Conservation (phyloP, 2,797 vertebrate genomes). For the Sebastes oblongus region DNA sequence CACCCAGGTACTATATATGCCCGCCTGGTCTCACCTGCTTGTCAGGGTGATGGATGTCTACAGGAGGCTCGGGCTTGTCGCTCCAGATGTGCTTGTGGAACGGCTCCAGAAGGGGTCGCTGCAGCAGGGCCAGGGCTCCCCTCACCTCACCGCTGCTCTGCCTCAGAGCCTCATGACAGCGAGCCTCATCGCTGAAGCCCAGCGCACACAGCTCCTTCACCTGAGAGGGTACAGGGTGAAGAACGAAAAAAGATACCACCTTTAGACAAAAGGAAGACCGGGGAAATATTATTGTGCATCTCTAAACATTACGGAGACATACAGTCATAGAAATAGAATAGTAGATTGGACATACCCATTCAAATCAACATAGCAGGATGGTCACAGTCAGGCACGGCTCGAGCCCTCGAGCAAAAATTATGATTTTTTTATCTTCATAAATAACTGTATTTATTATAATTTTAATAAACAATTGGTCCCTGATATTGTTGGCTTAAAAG, state of each 20-base stretch:
- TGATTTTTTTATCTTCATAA: too few relatives aligned
- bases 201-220: constrained; percentile 82
- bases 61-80: constrained; percentile 77
- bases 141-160: constrained; percentile 86
- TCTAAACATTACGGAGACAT: background rate
- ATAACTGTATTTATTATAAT: too few relatives aligned
- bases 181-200: constrained; percentile 80
- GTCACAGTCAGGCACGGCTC: too few relatives aligned
- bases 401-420: too few relatives aligned
- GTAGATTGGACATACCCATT: too few relatives aligned
- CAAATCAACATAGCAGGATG: too few relatives aligned
- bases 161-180: constrained; percentile 83
- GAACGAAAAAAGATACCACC: background rate
- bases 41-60: constrained; percentile 84
- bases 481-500: too few relatives aligned
- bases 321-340: too few relatives aligned
- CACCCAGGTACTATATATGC: too few relatives aligned
- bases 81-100: constrained; percentile 90
- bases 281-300: background rate
- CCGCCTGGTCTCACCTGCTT: constrained; percentile 80
- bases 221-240: constrained; percentile 57
- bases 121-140: constrained; percentile 85
- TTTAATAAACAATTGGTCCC: too few relatives aligned
- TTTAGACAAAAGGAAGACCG: background rate
- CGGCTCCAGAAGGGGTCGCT: constrained; percentile 84